Evolutionary conservation across 2,113 vertebrate genomes (phyloP).

Genomic region (Sander lucioperca): DNA sequence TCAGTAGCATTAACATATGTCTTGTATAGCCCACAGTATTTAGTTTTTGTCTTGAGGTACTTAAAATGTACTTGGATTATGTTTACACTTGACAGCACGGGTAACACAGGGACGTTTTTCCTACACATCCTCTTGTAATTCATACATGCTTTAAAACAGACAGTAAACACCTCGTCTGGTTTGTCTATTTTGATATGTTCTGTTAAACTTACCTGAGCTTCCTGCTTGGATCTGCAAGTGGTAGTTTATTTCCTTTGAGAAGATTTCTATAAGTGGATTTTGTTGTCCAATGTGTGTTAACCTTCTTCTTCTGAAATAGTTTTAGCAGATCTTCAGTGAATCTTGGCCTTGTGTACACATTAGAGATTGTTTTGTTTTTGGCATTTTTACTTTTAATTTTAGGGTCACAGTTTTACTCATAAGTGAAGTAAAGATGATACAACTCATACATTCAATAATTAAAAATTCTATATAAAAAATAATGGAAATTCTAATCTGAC

Average conservation of each 20-base stretch:
- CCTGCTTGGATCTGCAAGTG: background rate
- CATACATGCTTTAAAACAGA: background rate
- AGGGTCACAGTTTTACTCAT: background rate
- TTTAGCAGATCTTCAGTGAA: background rate
- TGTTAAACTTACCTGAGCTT: background rate
- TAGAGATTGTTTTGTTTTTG: background rate
- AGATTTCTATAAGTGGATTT: background rate
- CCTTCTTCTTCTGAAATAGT: background rate
- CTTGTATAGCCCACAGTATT: background rate
- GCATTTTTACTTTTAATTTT: background rate
- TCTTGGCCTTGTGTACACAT: background rate
- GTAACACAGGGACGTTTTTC: background rate
- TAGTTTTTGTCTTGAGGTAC: background rate
- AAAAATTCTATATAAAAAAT: background rate
- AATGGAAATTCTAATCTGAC: background rate
- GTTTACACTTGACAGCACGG: background rate
- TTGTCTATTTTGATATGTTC: background rate
- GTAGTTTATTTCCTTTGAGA: conserved; percentile 19
- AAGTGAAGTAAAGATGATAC: background rate
- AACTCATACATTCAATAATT: background rate
- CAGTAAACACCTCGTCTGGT: background rate
- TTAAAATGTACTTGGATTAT: background rate
- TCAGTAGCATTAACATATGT: background rate
- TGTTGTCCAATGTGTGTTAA: background rate
- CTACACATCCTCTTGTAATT: background rate